These are phyloP conservation scores for Rhingia rostrata DNA, from an alignment of 2,888 invertebrate species.

Conservation along the genomic window DNA sequence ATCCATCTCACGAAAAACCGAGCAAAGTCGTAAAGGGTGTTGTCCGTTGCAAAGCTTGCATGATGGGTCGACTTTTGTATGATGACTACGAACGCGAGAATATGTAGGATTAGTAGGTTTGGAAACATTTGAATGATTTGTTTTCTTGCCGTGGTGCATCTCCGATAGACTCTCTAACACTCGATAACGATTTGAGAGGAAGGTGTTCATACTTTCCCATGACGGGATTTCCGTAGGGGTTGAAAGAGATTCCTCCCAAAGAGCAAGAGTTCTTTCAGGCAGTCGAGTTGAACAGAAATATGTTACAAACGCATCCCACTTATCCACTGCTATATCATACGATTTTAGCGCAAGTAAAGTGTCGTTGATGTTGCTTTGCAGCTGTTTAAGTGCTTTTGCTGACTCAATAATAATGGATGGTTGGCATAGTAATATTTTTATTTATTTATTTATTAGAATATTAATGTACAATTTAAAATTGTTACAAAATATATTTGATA, in stretches of 20 bases:
- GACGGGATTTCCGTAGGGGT: constrained; percentile 34
- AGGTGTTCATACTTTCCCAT: constrained; percentile 43
- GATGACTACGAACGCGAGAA: not conserved
- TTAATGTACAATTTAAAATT: no score
- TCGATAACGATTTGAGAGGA: constrained; percentile 43
- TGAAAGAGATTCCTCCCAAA: constrained; percentile 49
- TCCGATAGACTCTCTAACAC: constrained; percentile 52
- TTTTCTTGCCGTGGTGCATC: not conserved
- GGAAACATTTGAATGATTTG: not conserved
- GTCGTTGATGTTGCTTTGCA: constrained; percentile 38
- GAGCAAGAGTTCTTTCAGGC: constrained; percentile 31
- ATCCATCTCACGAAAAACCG: not conserved
- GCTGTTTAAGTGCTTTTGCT: constrained; percentile 1
- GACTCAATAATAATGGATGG: not conserved
- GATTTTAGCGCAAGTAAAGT: constrained; percentile 19
- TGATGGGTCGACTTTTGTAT: not conserved
- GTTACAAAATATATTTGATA: no score
- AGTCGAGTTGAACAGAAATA: constrained; percentile 43
- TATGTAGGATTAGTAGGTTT: not conserved
- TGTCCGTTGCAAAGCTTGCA: constrained; percentile 30
- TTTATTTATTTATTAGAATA: constrained; percentile 19
- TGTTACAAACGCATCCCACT: constrained; percentile 49
- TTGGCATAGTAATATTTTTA: constrained; percentile 22
- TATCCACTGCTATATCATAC: not conserved
- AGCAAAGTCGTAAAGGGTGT: constrained; percentile 44